Evolutionary conservation across 2,888 invertebrate species (phyloP).

Genomic region (Ormyrus labotus): DNA sequence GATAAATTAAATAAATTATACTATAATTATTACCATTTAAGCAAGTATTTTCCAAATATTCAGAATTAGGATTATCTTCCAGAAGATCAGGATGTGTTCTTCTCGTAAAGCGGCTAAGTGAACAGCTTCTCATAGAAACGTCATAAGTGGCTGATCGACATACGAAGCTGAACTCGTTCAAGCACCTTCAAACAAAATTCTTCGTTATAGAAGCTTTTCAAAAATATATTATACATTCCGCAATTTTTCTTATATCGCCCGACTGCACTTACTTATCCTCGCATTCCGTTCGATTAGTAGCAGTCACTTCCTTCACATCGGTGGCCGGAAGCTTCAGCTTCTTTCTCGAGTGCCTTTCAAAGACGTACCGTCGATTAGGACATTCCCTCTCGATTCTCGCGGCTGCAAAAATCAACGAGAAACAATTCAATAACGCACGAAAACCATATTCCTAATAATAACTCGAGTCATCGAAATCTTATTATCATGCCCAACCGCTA

Average conservation of each 20-base stretch:
- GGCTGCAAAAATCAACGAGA: constrained; percentile 76
- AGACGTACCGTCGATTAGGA: constrained; percentile 91
- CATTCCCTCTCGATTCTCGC: constrained; percentile 92
- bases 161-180: constrained; percentile 92
- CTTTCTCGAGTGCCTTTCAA: constrained; percentile 91
- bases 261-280: constrained; percentile 82
- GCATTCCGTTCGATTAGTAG: constrained; percentile 91
- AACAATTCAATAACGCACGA: too few species aligned
- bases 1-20: too few species aligned
- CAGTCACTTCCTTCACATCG: constrained; percentile 90
- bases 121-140: constrained; percentile 86
- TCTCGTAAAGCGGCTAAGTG: constrained; percentile 88
- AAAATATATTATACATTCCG: too few species aligned
- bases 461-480: too few species aligned
- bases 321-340: constrained; percentile 88
- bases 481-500: background rate
- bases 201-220: too few species aligned
- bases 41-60: constrained; percentile 94
- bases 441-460: too few species aligned
- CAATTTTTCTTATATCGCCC: background rate
- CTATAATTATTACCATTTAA: constrained; percentile 82
- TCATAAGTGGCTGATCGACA: constrained; percentile 93
- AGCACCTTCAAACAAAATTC: constrained; percentile 77
- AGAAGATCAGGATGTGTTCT: constrained; percentile 90
- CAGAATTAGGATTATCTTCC: constrained; percentile 90